Evolutionary conservation across 2,797 vertebrate genomes (phyloP), one percentile per base, ranked within the genome.

Genomic region (Gymnothorax reevesii): DNA sequence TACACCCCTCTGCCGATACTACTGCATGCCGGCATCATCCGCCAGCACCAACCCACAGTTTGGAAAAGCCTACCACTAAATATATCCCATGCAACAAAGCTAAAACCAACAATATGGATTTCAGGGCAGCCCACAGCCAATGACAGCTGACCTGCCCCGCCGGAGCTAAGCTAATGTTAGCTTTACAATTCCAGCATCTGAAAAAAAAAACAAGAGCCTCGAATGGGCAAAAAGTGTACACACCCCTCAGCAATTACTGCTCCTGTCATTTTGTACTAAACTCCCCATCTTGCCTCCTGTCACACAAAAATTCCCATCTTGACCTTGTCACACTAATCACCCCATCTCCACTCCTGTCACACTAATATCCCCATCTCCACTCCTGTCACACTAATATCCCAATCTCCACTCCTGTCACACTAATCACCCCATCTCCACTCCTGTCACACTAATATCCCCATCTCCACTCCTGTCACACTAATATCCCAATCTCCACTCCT

Each of bases 31-130:
- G 94, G 95, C 94, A 92, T 93, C 95, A 92, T 89, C 88, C 89
- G 90, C 85, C 94, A 89, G 33, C 57, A 91, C 92, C 93, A 91
- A 15, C 93, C 60, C 89, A 55, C 91, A 92, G 95, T 91, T 92
- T 93, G 94, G 93, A 94, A 96, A 94, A 95, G 94, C 95, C 93
- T 91, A 94, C 92, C 92, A 93, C 97, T 98, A 97, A 96, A 98
- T 96, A 97, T 96, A 97, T 94, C 94, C 92, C 94, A 87, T 86
- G 92, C 89, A 88, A 93, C 93, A 90, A 95, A 92, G 97, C 97
- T 92, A 94, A 97, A 94, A 96, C 96, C 93, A 95, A 96, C 95
- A 93, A 92, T 83, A 91, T 87, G 92, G 95, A 97, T 97, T 95
- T 95, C 95, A 96, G 93, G 88, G 12, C 62, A 60, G 90, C 69